Evolutionary conservation across 2,888 invertebrate species (phyloP).

Genomic region (Empis stercorea): DNA sequence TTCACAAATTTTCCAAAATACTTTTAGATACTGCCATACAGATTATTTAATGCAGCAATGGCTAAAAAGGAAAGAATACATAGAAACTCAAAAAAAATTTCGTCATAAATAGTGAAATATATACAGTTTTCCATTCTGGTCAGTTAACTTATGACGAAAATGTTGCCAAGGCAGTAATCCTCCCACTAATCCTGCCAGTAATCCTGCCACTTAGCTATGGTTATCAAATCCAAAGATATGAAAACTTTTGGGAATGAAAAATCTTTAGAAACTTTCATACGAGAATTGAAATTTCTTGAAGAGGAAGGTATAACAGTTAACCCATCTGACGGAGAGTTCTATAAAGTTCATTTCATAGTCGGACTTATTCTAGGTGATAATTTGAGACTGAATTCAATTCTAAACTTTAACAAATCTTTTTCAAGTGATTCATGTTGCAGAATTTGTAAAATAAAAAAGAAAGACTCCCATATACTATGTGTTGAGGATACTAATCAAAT

Average conservation of each 20-base stretch:
- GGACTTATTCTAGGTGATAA: conserved; percentile 13
- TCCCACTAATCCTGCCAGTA: no score
- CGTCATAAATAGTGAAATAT: background rate
- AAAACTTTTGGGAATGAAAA: conserved; percentile 17
- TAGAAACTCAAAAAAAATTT: no score
- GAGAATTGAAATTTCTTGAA: conserved; percentile 16
- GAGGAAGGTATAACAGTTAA: conserved; percentile 14
- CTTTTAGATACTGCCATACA: background rate
- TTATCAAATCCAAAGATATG: conserved; percentile 17
- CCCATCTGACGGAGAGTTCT: conserved; percentile 1
- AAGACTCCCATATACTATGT: conserved; percentile 10
- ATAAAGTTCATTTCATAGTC: conserved; percentile 10
- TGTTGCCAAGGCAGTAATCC: no score
- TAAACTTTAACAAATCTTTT: conserved; percentile 14
- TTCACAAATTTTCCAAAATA: no score
- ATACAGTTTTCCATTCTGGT: background rate
- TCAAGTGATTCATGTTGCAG: conserved; percentile 18
- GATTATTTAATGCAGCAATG: background rate
- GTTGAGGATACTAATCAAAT: conserved; percentile 11
- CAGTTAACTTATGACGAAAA: background rate
- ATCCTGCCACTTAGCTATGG: no score
- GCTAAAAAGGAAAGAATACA: background rate
- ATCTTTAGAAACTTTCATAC: conserved; percentile 16
- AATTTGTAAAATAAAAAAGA: conserved; percentile 15
- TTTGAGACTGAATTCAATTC: conserved; percentile 7